phyloP scores from a whole-genome alignment of 2,888 invertebrate species.

The Prosopocoilus inquinatus region DNA sequence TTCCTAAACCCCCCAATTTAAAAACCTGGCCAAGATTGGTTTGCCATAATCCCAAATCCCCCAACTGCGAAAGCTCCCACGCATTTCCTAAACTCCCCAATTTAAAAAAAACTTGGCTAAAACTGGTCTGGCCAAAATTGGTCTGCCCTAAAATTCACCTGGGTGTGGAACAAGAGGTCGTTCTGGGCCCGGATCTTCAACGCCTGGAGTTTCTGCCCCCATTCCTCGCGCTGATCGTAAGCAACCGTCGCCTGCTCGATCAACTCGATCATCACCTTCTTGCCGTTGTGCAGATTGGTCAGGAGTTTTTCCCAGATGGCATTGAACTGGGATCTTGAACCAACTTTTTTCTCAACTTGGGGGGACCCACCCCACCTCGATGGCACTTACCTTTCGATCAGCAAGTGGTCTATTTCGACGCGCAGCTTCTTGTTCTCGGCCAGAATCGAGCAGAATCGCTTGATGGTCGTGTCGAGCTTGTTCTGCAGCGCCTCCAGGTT shows the following conservation, averaged over 20 bases:
- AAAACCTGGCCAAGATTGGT: background rate
- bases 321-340: slow-evolving; percentile 66
- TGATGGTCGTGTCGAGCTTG: slow-evolving; percentile 71
- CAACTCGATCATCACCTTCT: slow-evolving; percentile 78
- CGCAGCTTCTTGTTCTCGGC: slow-evolving; percentile 71
- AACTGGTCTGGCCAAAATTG: background rate
- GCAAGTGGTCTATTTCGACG: slow-evolving; percentile 75
- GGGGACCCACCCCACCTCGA: background rate
- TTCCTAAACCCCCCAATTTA: no score
- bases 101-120: background rate
- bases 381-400: slow-evolving; percentile 67
- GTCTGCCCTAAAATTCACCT: slow-evolving; percentile 5
- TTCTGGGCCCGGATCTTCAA: slow-evolving; percentile 76
- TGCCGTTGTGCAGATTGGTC: slow-evolving; percentile 72
- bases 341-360: background rate
- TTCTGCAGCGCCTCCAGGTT: slow-evolving; percentile 71
- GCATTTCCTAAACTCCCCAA: background rate
- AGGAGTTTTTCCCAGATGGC: slow-evolving; percentile 75
- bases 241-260: slow-evolving; percentile 86
- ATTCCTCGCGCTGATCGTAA: slow-evolving; percentile 84
- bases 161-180: slow-evolving; percentile 65
- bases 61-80: background rate
- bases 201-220: slow-evolving; percentile 75
- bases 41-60: background rate
- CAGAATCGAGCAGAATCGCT: slow-evolving; percentile 72